Conservation (phyloP, 1,140 invertebrate genomes). For the Drosophila rhopaloa region DNA sequence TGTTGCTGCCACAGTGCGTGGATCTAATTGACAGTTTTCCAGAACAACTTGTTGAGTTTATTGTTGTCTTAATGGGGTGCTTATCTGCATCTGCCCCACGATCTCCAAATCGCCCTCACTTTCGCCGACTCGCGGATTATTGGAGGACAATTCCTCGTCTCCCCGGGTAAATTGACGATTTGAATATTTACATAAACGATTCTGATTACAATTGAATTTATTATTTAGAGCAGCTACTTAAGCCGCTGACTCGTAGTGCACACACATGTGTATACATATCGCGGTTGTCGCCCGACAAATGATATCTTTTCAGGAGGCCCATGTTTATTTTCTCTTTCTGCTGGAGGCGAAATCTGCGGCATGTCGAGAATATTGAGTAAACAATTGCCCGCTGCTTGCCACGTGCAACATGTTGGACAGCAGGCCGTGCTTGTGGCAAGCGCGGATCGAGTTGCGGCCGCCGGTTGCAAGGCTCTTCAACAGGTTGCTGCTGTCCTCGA, state of each 20-base stretch:
- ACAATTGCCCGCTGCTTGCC: slow-evolving; percentile 1
- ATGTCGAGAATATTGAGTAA: background rate
- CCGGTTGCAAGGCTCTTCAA: slow-evolving; percentile 24
- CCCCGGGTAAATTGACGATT: slow-evolving; percentile 16
- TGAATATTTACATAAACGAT: slow-evolving; percentile 43
- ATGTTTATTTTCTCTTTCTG: background rate
- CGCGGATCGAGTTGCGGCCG: background rate
- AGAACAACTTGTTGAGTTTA: slow-evolving; percentile 72
- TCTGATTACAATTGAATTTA: slow-evolving; percentile 66
- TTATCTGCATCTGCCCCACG: slow-evolving; percentile 8
- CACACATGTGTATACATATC: background rate
- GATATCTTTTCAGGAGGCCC: background rate
- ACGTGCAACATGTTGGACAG: slow-evolving; percentile 41
- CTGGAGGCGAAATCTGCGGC: background rate
- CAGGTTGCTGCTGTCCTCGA: slow-evolving; percentile 34
- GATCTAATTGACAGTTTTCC: slow-evolving; percentile 69
- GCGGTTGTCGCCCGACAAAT: slow-evolving; percentile 4
- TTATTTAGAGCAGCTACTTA: slow-evolving; percentile 59
- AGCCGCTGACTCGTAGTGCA: slow-evolving; percentile 4
- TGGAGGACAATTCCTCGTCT: slow-evolving; percentile 24
- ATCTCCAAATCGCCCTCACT: background rate
- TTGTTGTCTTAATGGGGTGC: slow-evolving; percentile 54
- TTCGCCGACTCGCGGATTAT: slow-evolving; percentile 10
- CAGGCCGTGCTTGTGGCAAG: background rate
- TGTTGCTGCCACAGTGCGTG: slow-evolving; percentile 51